Evolutionary conservation across 1,140 invertebrate genomes (phyloP).

Genomic region (Drosophila nasuta): DNA sequence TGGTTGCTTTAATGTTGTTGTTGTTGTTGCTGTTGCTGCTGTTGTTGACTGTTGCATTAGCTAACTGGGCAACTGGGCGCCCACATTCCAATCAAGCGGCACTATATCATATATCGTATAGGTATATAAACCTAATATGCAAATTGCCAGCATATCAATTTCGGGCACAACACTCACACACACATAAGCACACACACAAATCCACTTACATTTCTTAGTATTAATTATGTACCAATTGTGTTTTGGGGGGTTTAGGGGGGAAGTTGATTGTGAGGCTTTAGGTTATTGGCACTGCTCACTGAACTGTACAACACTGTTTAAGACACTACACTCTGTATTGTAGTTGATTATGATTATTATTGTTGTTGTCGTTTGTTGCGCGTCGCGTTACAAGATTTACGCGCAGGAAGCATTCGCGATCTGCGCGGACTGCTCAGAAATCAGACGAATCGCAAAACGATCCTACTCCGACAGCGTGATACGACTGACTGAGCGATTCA

Average conservation of each 20-base stretch:
- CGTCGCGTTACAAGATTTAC: slow-evolving; percentile 43
- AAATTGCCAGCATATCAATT: slow-evolving; percentile 59
- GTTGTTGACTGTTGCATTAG: slow-evolving; percentile 28
- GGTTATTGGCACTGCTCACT: slow-evolving; percentile 46
- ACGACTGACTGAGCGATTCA: slow-evolving; percentile 71
- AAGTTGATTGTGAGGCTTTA: slow-evolving; percentile 1
- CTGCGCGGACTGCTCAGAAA: slow-evolving; percentile 36
- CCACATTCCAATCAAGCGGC: slow-evolving; percentile 75
- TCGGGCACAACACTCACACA: slow-evolving; percentile 50
- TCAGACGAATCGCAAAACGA: slow-evolving; percentile 72
- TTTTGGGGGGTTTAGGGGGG: background rate
- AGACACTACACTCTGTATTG: background rate
- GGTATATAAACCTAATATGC: slow-evolving; percentile 50
- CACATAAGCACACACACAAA: slow-evolving; percentile 27
- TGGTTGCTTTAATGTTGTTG: slow-evolving; percentile 15
- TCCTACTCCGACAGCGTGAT: slow-evolving; percentile 82
- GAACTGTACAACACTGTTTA: slow-evolving; percentile 35
- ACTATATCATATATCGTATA: slow-evolving; percentile 59
- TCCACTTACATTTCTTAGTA: slow-evolving; percentile 28
- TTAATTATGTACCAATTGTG: background rate
- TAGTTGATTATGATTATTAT: slow-evolving; percentile 6
- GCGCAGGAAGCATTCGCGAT: slow-evolving; percentile 46
- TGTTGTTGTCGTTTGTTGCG: slow-evolving; percentile 23
- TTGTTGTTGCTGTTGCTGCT: slow-evolving; percentile 2
- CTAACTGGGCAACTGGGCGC: slow-evolving; percentile 48